Evolutionary conservation across 1,140 invertebrate genomes (phyloP).

Genomic region (Cydia splendana): DNA sequence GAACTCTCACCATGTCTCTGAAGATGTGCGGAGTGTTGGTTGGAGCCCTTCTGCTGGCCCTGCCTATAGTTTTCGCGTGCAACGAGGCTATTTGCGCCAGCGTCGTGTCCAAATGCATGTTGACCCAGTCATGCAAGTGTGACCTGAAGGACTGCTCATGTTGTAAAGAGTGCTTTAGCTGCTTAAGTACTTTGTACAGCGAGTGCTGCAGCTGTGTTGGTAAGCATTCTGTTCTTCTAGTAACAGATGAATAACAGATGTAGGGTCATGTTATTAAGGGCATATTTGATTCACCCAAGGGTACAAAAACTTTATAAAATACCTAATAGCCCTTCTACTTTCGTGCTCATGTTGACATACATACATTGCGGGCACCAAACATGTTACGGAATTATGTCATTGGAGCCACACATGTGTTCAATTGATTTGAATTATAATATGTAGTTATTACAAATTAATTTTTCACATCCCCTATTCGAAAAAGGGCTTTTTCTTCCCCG

Average conservation of each 20-base stretch:
- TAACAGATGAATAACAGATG: not conserved
- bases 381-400: too few species aligned
- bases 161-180: slow-evolving; percentile 95
- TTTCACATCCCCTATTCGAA: too few species aligned
- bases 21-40: slow-evolving; percentile 51
- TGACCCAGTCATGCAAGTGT: slow-evolving; percentile 97
- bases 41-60: slow-evolving; percentile 56
- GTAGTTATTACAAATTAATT: too few species aligned
- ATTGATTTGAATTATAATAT: too few species aligned
- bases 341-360: too few species aligned
- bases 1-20: slow-evolving; percentile 51
- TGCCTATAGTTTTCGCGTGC: slow-evolving; percentile 80
- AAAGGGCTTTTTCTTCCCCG: too few species aligned
- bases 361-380: too few species aligned
- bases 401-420: too few species aligned
- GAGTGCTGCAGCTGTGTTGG: slow-evolving; percentile 98
- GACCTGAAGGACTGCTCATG: slow-evolving; percentile 94
- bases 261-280: not conserved
- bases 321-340: too few species aligned
- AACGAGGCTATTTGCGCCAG: slow-evolving; percentile 96
- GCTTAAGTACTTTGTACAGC: slow-evolving; percentile 92
- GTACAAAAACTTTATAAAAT: too few species aligned
- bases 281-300: not conserved
- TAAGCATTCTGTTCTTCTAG: slow-evolving; percentile 76
- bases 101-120: slow-evolving; percentile 96